Base-by-base conservation (phyloP, 2,888 invertebrate species). In the Drosophila paranaensis region DNA sequence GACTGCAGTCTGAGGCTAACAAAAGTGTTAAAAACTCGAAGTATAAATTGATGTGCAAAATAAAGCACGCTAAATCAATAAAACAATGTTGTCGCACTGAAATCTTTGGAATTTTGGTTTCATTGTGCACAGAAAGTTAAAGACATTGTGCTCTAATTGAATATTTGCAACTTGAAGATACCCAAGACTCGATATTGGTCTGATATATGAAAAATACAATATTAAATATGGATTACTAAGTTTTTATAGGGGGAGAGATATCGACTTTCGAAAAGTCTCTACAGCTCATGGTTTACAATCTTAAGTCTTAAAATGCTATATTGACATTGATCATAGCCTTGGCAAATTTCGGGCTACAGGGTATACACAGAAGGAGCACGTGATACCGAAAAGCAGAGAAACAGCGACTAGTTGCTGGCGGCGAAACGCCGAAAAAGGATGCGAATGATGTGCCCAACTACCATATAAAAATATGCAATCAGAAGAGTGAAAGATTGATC, bases 401-500 rank as follows among this genome's bases (percentile, higher is more conserved):
- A 54, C 66, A 66, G 56, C 65, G 53, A 67, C 64, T 58, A 63
- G 70, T 42, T 48, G 42, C 66, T 71, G 73, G 60, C 62, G 35
- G 68, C 71, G 43, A 68, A 82, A 77, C 48, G 60, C 81, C 87
- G 79, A 90, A 90, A 90, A 86, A 82, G 84, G 89, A 84, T 82
- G 84, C 71, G 76, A 84, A 69, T 80, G 80, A 79, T 88, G 81
- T 77, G 80, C 66, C 74, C 77, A 80, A 84, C 89, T 85, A 89
- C 85, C 84, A 82, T 87, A 88, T 88, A 89, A 87, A 91, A 91
- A 90, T 91, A 90, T 90, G 88, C 91, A 91, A 91, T 91, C 91
- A 90, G 83, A 79, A 77, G 82, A 79, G 69, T 75, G 73, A 80
- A 81, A 91, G 91, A 91, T 91, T 91, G 91, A 91, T 91, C 90